Base-by-base conservation (phyloP, 2,113 vertebrate genomes). In the Setophaga coronata region DNA sequence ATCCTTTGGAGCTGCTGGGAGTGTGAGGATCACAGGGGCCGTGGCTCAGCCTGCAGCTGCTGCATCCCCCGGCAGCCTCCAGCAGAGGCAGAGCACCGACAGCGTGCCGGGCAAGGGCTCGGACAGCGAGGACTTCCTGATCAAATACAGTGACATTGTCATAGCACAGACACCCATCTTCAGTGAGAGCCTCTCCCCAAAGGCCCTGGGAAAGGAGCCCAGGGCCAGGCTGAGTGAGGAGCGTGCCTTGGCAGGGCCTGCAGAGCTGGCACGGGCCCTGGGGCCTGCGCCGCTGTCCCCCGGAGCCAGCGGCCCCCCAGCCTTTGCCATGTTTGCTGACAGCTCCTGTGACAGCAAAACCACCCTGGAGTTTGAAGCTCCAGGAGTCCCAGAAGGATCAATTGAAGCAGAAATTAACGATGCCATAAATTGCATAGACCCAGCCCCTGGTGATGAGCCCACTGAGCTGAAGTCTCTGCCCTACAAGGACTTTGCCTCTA, bases 71-170 rank as follows among this genome's bases (percentile, higher is more conserved):
- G 4, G 31, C 86, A 70, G 54, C 70, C 79, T 77, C 54, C 73
- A 18, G 80, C 90, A 65, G 20, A 40, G 57, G 66, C 61, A 65
- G 12, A 18, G 61, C 31, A 11, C 4, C 6, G 58, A 19, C 48
- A 53, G 47, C 0, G 4, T 18, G 17, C 47, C 42, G 0, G 91
- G 90, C 76, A 95, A 84, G 69, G 9, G 38, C 88, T 97, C 64
- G 0, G 93, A 97, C 66, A 98, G 97, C 0, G 96, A 97, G 53
- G 98, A 98, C 73, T 97, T 98, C 92, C 77, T 98, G 58, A 95
- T 47, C 26, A 65, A 82, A 53, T 99, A 99, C 50, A 98, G 98
- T 16, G 99, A 99, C 97, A 98, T 99, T 53, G 91, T 97, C 73
- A 97, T 99, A 72, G 96, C 97, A 48, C 97, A 93, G 71, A 95